phyloP scores from a whole-genome alignment of 2,797 vertebrate genomes.

The Sebastes diaconus region DNA sequence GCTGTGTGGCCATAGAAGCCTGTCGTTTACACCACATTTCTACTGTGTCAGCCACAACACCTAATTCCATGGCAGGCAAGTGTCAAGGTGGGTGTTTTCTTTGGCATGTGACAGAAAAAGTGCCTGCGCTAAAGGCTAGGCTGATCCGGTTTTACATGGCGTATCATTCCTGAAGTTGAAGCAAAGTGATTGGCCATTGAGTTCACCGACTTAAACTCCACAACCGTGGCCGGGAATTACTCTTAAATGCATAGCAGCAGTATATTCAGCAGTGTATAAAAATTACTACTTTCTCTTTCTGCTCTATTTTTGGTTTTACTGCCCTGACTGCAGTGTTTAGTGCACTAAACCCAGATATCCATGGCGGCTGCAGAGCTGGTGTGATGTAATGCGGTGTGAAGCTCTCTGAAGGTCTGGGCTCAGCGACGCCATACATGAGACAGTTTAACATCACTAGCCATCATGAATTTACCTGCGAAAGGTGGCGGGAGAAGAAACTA shows the following conservation, averaged over 20 bases:
- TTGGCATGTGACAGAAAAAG: slow-evolving; percentile 23
- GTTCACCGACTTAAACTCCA: slow-evolving; percentile 58
- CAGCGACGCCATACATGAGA: slow-evolving; percentile 42
- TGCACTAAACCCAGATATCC: slow-evolving; percentile 21
- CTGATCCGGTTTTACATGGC: slow-evolving; percentile 58
- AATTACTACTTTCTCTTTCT: slow-evolving; percentile 43
- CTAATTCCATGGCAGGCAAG: slow-evolving; percentile 38
- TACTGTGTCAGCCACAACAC: slow-evolving; percentile 54
- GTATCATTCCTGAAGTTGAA: slow-evolving; percentile 54
- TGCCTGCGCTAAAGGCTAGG: slow-evolving; percentile 40
- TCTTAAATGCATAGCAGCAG: slow-evolving; percentile 24
- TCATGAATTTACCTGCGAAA: slow-evolving; percentile 70
- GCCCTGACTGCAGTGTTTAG: slow-evolving; percentile 11
- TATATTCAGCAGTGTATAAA: slow-evolving; percentile 27
- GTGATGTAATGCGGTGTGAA: slow-evolving; percentile 65
- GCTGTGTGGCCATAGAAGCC: slow-evolving; percentile 44
- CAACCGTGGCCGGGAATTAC: slow-evolving; percentile 34
- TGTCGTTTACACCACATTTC: slow-evolving; percentile 50
- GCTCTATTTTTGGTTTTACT: slow-evolving; percentile 38
- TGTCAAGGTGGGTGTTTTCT: neutral
- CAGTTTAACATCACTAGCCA: slow-evolving; percentile 56
- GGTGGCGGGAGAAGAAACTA: slow-evolving; percentile 58
- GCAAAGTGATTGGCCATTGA: slow-evolving; percentile 56
- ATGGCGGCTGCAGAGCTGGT: slow-evolving; percentile 17
- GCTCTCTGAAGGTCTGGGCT: slow-evolving; percentile 54